Evolutionary conservation across 2,113 vertebrate species (phyloP).

Genomic region (Dromiciops gliroides): DNA sequence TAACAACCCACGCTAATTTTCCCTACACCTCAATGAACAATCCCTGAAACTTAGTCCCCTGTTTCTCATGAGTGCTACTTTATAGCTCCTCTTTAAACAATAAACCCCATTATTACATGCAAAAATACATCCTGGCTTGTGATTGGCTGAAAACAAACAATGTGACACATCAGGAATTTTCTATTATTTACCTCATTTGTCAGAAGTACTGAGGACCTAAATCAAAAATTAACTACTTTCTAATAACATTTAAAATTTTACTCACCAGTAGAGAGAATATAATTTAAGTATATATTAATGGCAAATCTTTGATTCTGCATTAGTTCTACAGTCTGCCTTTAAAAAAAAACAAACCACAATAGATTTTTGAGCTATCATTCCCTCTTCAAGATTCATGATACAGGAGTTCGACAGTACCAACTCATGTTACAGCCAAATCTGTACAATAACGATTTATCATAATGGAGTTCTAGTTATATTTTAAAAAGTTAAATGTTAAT

Average conservation of each 20-base stretch:
- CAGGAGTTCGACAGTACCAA: not conserved
- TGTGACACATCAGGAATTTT: slow-evolving; percentile 52
- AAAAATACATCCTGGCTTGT: slow-evolving; percentile 58
- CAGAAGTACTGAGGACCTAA: slow-evolving; percentile 14
- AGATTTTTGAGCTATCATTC: slow-evolving; percentile 27
- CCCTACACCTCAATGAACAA: slow-evolving; percentile 49
- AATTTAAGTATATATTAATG: slow-evolving; percentile 20
- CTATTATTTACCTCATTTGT: slow-evolving; percentile 67
- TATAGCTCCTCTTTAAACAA: slow-evolving; percentile 50
- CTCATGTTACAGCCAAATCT: not conserved
- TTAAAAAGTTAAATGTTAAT: not conserved
- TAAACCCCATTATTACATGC: slow-evolving; percentile 69
- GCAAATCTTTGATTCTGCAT: slow-evolving; percentile 16
- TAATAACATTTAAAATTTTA: slow-evolving; percentile 1
- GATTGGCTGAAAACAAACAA: slow-evolving; percentile 70
- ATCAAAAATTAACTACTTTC: slow-evolving; percentile 10
- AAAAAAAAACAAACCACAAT: not conserved
- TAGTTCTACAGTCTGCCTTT: slow-evolving; percentile 8
- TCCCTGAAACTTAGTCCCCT: not conserved
- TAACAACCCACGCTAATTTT: slow-evolving; percentile 48
- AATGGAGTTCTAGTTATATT: not conserved
- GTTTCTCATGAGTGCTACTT: slow-evolving; percentile 10
- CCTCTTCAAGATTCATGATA: not conserved
- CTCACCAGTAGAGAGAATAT: not conserved
- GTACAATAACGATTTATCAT: not conserved